Percentiles rank a stretch among this genome's conserved stretches.
phyloP scores from a whole-genome alignment of 2,888 invertebrate genomes.

The Polydrusus pterygomalis region DNA sequence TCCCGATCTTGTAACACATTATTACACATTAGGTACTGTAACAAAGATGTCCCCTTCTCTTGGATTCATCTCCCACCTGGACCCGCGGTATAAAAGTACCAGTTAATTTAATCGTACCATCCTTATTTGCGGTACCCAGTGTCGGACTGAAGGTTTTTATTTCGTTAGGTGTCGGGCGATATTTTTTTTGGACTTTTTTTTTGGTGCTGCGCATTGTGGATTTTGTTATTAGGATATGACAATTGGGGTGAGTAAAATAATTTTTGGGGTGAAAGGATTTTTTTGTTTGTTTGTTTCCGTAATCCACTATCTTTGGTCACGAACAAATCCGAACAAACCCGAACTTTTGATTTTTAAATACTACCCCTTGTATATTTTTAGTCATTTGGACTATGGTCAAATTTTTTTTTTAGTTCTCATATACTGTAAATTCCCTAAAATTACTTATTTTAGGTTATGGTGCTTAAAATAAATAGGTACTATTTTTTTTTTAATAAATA shows the following conservation, averaged over 20 bases:
- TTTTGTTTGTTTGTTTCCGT: no score
- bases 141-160: conserved; percentile 62
- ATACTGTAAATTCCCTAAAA: no score
- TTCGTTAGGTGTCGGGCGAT: conserved; percentile 57
- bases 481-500: no score
- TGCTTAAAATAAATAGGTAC: no score
- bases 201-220: conserved; percentile 27
- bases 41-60: conserved; percentile 65
- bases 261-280: not conserved
- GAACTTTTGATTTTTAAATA: no score
- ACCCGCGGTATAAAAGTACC: conserved; percentile 67
- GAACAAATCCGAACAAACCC: no score
- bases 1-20: conserved; percentile 60
- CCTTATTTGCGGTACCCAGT: conserved; percentile 65
- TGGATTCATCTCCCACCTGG: conserved; percentile 66
- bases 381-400: no score
- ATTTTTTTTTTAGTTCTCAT: no score
- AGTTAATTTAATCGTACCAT: conserved; percentile 68
- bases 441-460: no score
- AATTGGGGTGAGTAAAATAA: conserved; percentile 45
- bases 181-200: conserved; percentile 36
- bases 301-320: no score
- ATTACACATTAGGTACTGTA: conserved; percentile 65
- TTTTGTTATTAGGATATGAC: conserved; percentile 49
- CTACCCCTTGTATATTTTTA: no score